These are phyloP conservation scores for Pseudochromis fuscus DNA, from an alignment of 2,797 vertebrate genomes.

Conservation along the genomic window DNA sequence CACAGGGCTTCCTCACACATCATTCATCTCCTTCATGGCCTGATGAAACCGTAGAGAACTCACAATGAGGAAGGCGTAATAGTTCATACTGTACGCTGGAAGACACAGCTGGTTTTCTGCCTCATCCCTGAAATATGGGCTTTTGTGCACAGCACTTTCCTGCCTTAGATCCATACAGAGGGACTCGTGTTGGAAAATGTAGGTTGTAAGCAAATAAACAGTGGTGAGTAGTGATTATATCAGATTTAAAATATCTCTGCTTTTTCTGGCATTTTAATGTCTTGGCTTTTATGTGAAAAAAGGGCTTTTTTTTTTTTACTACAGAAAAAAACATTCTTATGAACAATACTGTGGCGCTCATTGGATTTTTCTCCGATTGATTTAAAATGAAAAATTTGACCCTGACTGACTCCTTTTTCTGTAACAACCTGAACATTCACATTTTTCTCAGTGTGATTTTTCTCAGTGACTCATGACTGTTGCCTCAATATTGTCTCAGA, in stretches of 20 bases:
- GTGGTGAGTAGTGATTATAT: no score
- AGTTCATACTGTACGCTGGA: slow-evolving; percentile 41
- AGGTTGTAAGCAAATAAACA: slow-evolving; percentile 5
- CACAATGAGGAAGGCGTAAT: slow-evolving; percentile 56
- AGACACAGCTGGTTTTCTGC: slow-evolving; percentile 42
- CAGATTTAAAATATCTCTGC: no score
- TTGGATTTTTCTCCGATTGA: not conserved
- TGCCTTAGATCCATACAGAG: slow-evolving; percentile 12
- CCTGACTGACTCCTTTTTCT: not conserved
- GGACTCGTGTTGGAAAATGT: not conserved
- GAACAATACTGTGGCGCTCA: not conserved
- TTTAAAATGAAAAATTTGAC: not conserved
- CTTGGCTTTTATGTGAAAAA: no score
- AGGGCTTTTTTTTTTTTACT: no score
- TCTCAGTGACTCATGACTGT: not conserved
- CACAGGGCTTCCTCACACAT: slow-evolving; percentile 63
- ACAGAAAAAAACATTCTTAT: no score
- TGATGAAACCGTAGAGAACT: slow-evolving; percentile 77
- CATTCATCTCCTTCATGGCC: slow-evolving; percentile 78
- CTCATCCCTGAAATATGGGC: slow-evolving; percentile 38
- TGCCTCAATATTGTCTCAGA: no score
- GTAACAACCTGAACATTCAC: not conserved
- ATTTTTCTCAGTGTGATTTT: not conserved
- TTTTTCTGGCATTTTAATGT: no score
- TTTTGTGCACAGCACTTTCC: not conserved